Evolutionary conservation across 2,888 invertebrate genomes (phyloP), one percentile per base, ranked within the genome.

Genomic region (Portevinia maculata): DNA sequence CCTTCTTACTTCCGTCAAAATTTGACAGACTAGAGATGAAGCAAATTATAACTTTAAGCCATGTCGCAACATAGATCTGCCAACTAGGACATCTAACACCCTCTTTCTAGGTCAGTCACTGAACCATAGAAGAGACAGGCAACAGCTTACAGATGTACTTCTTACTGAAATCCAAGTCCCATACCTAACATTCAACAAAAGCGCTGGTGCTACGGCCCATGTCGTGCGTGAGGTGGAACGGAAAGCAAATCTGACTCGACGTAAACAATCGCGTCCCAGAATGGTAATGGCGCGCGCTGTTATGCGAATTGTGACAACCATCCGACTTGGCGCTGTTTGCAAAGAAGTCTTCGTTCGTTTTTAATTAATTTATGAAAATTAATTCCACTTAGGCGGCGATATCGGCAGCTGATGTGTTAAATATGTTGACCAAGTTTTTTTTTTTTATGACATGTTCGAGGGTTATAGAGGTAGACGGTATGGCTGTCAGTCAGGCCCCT

Each of bases 241-340:
- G 0, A 28, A 41, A 17, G 19, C 53, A 8, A 15, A 39, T 41
- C 57, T 64, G 24, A 34, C 21, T 30, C 9, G 53, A 15, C 34
- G n/a, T 17, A 67, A 53, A 30, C 50, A 17, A 48, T 21, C 21
- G 5, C 11, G 34, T 41, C 67, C 73, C 41, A 37, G 50, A 74
- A 79, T 79, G 79, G 79, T 32, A 69, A 69, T 79, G 79, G 75
- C 79, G 67, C 44, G 44, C 79, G 75, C 46, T 74, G 50, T 79
- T 79, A 3, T 5, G 79, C 75, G 69, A 79, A 79, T 79, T 79
- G 62, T 79, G 75, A 69, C 74, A 62, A 50, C 50, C 48, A 60
- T 39, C 15, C 15, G 6, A 28, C 60, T 53, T 13, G 52, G 52
- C 65, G 52, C 34, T 24, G 2, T 24, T 24, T 2, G 24, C 3